Conservation (phyloP, 2,888 invertebrate species). For the Penaeus monodon region DNA sequence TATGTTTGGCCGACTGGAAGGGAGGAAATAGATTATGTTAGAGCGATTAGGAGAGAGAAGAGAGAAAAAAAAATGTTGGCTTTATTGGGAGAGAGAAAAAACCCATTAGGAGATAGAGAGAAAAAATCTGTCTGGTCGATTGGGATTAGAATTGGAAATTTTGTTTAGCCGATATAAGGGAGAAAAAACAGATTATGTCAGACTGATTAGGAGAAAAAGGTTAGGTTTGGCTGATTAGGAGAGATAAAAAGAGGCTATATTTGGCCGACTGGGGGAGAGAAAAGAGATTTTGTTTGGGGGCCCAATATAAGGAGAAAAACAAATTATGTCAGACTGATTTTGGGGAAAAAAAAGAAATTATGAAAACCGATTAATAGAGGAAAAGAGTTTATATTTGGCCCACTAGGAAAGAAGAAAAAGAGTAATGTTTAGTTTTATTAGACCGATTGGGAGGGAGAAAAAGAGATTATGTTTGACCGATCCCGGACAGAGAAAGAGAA, state of each 20-base stretch:
- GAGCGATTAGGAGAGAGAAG: not conserved
- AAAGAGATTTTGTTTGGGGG: too few species aligned
- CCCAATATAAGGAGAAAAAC: slow-evolving; percentile 8
- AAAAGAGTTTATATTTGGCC: not conserved
- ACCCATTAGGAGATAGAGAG: not conserved
- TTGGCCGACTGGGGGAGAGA: not conserved
- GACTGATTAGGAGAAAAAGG: not conserved
- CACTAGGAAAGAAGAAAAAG: not conserved
- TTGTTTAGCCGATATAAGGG: too few species aligned
- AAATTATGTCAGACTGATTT: not conserved
- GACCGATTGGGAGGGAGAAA: slow-evolving; percentile 21
- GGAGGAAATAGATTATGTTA: not conserved
- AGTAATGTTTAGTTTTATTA: not conserved
- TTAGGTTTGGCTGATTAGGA: too few species aligned
- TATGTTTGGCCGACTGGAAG: not conserved
- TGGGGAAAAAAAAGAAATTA: not conserved
- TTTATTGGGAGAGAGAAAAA: not conserved
- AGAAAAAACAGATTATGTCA: not conserved
- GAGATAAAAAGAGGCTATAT: not conserved
- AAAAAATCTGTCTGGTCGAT: not conserved
- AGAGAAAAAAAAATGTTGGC: not conserved
- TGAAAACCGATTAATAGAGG: not conserved
- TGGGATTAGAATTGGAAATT: not conserved
- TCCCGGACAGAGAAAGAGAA: not conserved
- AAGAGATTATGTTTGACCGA: not conserved